Conservation (phyloP, 64 coral and sea anemone genomes). For the Dendronephthya gigantea region DNA sequence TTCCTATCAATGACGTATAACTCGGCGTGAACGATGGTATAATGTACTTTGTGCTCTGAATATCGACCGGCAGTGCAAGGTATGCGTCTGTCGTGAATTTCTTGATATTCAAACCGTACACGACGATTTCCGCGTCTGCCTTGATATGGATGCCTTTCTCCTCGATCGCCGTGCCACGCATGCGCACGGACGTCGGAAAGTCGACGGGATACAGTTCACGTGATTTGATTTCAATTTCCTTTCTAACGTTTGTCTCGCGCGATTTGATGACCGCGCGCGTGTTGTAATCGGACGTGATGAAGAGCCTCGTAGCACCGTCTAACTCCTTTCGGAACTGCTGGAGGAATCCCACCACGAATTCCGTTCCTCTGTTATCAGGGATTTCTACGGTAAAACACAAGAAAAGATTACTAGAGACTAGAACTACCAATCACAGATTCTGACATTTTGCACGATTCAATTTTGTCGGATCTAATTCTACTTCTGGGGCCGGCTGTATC, state of each 20-base stretch:
- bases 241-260: neutral
- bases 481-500: too few species aligned
- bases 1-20: conserved; percentile 20
- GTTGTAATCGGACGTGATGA: conserved; percentile 21
- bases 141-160: conserved; percentile 34
- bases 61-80: conserved; percentile 34
- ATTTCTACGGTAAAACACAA: neutral
- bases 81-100: conserved; percentile 32
- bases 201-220: conserved; percentile 7
- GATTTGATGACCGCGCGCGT: neutral
- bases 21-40: conserved; percentile 17
- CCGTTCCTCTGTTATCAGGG: conserved; percentile 15
- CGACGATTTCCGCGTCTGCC: conserved; percentile 23
- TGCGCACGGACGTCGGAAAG: neutral
- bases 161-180: neutral
- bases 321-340: neutral
- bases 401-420: too few species aligned
- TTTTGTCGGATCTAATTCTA: too few species aligned
- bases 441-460: too few species aligned
- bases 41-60: conserved; percentile 33
- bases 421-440: too few species aligned
- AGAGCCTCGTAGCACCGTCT: neutral
- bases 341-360: conserved; percentile 38
- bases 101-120: conserved; percentile 37
- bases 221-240: neutral